A percentile compares a stretch with the other conserved stretches of the same genome.
These are phyloP conservation scores for Chionis minor DNA, from an alignment of 2,113 vertebrate genomes.

Conservation along the genomic window DNA sequence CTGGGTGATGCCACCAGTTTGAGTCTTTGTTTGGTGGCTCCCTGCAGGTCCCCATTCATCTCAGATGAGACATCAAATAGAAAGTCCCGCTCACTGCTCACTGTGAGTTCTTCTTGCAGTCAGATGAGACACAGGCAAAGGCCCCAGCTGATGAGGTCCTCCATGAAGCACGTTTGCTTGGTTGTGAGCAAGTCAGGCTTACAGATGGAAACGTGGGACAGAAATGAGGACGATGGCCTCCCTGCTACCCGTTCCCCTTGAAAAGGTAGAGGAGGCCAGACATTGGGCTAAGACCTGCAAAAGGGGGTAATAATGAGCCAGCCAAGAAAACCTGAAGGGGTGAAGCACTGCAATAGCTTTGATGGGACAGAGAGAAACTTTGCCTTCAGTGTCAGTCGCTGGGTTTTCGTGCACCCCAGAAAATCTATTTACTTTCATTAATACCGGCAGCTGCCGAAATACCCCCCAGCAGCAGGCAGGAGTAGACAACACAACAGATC, in stretches of 20 bases:
- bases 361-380: neutral
- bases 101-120: neutral
- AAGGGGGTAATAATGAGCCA: neutral
- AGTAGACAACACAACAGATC: neutral
- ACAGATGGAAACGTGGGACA: neutral
- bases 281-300: neutral
- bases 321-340: neutral
- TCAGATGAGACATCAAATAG: neutral
- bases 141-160: neutral
- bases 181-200: neutral
- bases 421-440: neutral
- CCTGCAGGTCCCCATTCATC: neutral
- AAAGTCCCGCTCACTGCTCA: rapidly evolving
- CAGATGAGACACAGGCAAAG: neutral
- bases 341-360: neutral
- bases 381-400: neutral
- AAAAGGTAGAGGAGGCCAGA: neutral
- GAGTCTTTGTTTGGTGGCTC: neutral
- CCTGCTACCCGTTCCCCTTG: neutral
- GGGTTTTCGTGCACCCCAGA: neutral
- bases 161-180: neutral
- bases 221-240: neutral
- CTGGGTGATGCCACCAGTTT: neutral
- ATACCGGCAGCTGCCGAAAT: neutral
- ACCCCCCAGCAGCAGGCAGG: neutral